A percentile compares a stretch with the other conserved stretches of the same genome.
Conservation (phyloP, 2,888 invertebrate genomes). For the Brassicogethes aeneus region DNA sequence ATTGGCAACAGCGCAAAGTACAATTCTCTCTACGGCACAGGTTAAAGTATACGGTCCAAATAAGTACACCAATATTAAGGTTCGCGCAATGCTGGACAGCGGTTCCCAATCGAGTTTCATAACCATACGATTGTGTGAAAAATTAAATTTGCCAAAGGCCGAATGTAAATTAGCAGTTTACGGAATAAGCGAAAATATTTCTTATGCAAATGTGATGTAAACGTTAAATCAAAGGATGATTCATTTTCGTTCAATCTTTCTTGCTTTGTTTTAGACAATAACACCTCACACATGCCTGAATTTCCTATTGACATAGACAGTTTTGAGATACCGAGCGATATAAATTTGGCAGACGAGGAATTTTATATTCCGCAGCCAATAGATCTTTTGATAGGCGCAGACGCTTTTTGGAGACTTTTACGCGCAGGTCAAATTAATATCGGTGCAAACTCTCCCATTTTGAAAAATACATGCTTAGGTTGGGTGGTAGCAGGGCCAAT, state of each 20-base stretch:
- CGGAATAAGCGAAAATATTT: neutral
- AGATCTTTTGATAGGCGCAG: slow-evolving; percentile 4
- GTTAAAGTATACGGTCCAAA: neutral
- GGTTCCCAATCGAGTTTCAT: neutral
- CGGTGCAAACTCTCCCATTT: slow-evolving; percentile 2
- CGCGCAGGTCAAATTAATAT: slow-evolving; percentile 6
- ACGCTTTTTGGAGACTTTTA: slow-evolving; percentile 1
- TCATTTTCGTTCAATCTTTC: neutral
- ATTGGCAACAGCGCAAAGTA: no score
- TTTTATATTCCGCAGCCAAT: slow-evolving; percentile 1
- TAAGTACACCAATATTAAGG: neutral
- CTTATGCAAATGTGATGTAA: neutral
- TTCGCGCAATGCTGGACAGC: neutral
- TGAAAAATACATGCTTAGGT: slow-evolving; percentile 9
- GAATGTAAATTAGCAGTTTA: neutral
- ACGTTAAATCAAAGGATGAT: slow-evolving; percentile 2
- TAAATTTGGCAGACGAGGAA: slow-evolving; percentile 7
- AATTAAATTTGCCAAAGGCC: neutral
- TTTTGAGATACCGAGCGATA: neutral
- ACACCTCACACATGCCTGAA: slow-evolving; percentile 4
- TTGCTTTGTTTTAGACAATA: slow-evolving; percentile 4
- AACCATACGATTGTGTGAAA: neutral
- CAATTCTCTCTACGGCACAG: neutral
- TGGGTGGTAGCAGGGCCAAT: slow-evolving; percentile 9
- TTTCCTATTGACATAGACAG: neutral